A percentile compares a stretch with the other conserved stretches of the same genome.
phyloP scores from a whole-genome alignment of 2,113 vertebrate species.

The Aythya baeri region DNA sequence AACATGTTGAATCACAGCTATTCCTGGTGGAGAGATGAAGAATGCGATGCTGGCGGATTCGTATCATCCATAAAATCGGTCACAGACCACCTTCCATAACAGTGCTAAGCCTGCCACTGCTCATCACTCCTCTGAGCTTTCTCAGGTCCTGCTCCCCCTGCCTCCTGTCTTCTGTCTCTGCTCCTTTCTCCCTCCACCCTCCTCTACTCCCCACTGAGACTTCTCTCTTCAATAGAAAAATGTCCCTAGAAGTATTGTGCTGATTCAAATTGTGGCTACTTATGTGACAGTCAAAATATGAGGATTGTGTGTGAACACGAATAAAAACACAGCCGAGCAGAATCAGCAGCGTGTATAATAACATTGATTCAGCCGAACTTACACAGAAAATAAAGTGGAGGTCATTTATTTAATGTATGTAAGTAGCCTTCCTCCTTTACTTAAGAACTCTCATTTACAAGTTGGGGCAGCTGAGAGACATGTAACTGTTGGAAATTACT shows the following conservation, averaged over 20 bases:
- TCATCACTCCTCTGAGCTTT: background rate
- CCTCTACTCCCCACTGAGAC: background rate
- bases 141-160: background rate
- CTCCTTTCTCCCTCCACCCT: background rate
- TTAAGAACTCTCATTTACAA: background rate
- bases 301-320: background rate
- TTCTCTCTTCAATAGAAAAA: background rate
- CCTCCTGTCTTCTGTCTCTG: background rate
- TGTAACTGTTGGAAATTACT: background rate
- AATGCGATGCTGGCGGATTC: background rate
- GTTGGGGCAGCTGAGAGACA: background rate
- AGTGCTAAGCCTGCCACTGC: background rate
- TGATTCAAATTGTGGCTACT: background rate
- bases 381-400: background rate
- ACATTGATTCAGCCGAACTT: background rate
- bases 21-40: background rate
- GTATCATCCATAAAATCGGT: background rate
- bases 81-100: background rate
- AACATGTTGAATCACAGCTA: background rate
- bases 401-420: background rate
- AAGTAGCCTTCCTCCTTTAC: background rate
- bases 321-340: background rate
- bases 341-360: background rate
- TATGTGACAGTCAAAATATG: background rate
- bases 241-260: accelerated